Percentiles rank a stretch among this genome's conserved stretches.
These are phyloP conservation scores for Musca vetustissima DNA, from an alignment of 1,140 invertebrate genomes.

Conservation along the genomic window DNA sequence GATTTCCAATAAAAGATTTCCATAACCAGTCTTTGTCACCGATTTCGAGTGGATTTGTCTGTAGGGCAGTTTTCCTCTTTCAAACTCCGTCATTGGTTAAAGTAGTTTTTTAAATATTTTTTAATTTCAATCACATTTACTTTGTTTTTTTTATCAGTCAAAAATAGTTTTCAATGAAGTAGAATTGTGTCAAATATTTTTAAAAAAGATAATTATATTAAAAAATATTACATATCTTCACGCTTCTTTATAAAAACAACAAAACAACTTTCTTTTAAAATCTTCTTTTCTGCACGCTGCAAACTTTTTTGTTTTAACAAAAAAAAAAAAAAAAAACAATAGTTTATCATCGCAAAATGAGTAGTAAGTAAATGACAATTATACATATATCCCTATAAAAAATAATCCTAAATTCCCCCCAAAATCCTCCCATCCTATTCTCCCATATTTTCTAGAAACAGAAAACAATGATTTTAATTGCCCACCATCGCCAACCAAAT, in stretches of 20 bases:
- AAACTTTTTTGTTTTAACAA: constrained; percentile 7
- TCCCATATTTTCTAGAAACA: neutral
- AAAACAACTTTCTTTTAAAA: neutral
- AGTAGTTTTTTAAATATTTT: too few species aligned
- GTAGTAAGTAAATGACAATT: constrained; percentile 39
- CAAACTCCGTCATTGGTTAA: too few species aligned
- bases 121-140: too few species aligned
- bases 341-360: constrained; percentile 46
- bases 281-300: constrained; percentile 26
- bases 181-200: constrained; percentile 2
- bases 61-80: too few species aligned
- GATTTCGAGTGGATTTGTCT: too few species aligned
- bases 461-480: neutral
- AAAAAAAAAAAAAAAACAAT: constrained; percentile 12
- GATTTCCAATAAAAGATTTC: too few species aligned
- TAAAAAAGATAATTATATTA: neutral
- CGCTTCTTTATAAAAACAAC: neutral
- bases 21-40: too few species aligned
- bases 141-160: too few species aligned
- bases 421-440: too few species aligned
- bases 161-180: too few species aligned
- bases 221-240: constrained; percentile 1
- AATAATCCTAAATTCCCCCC: too few species aligned
- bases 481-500: too few species aligned
- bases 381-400: neutral